Evolutionary conservation across 2,113 vertebrate species (phyloP).

Genomic region (Mesitornis unicolor): DNA sequence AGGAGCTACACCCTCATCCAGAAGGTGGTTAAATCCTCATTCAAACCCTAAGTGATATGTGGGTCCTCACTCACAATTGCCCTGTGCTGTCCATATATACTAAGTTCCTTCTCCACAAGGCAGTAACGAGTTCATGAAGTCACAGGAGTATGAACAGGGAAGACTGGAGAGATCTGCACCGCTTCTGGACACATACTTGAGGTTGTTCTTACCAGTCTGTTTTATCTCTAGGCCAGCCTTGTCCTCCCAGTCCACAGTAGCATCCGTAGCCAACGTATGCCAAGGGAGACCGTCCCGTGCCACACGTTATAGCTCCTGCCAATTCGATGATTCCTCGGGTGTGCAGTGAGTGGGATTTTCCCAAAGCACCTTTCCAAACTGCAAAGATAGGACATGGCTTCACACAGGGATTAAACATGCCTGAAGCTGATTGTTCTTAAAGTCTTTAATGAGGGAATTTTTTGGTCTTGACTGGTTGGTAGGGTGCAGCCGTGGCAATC

Average conservation of each 20-base stretch:
- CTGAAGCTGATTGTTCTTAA: neutral
- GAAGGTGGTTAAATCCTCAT: neutral
- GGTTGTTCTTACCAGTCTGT: conserved; percentile 82
- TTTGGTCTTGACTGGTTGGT: neutral
- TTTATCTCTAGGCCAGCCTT: conserved; percentile 82
- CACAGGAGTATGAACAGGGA: neutral
- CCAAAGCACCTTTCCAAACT: conserved; percentile 67
- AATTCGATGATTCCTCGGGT: conserved; percentile 83
- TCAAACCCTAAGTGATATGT: neutral
- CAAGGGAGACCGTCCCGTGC: conserved; percentile 78
- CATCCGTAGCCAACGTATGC: conserved; percentile 85
- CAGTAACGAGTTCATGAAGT: neutral
- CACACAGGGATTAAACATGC: neutral
- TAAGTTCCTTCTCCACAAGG: neutral
- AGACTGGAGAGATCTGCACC: neutral
- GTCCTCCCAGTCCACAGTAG: conserved; percentile 87
- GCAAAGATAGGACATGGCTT: neutral
- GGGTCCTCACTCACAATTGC: neutral
- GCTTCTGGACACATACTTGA: neutral
- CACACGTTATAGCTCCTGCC: conserved; percentile 81
- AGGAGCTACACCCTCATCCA: neutral
- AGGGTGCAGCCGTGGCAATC: neutral
- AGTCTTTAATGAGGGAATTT: neutral
- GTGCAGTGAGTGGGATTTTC: conserved; percentile 61
- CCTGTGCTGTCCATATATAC: neutral